Conservation (phyloP, 2,888 invertebrate species). For the Phragmatobia fuliginosa region DNA sequence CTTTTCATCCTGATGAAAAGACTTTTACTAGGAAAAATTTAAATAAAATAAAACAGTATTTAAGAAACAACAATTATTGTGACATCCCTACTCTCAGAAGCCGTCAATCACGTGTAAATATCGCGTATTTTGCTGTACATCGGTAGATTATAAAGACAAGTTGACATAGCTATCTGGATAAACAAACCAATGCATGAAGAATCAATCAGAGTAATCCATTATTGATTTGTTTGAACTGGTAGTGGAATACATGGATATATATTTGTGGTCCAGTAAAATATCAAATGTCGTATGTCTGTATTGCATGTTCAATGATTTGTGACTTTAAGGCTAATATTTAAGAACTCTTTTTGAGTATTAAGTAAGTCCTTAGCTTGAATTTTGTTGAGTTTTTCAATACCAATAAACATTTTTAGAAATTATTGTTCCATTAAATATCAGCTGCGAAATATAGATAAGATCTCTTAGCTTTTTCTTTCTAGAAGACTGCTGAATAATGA, state of each 20-base stretch:
- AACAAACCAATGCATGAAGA: constrained; percentile 18
- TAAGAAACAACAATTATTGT: neutral
- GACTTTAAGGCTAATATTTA: neutral
- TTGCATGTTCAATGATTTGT: neutral
- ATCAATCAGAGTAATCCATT: constrained; percentile 17
- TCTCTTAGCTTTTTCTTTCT: too few relatives aligned
- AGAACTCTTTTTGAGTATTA: neutral
- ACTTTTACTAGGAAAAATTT: too few relatives aligned
- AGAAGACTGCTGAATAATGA: too few relatives aligned
- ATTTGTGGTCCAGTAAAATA: neutral
- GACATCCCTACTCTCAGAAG: constrained; percentile 11
- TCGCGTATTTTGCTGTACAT: constrained; percentile 32
- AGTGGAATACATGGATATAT: neutral
- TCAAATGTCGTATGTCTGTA: neutral
- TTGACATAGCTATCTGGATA: constrained; percentile 23
- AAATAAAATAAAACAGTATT: neutral
- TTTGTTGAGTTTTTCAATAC: too few relatives aligned
- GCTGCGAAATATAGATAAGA: too few relatives aligned
- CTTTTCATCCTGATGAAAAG: too few relatives aligned
- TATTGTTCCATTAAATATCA: too few relatives aligned
- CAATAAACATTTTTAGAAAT: too few relatives aligned
- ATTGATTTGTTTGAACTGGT: constrained; percentile 4
- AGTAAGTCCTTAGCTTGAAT: too few relatives aligned
- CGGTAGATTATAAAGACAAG: constrained; percentile 28
- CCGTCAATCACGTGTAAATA: constrained; percentile 30